Conservation (phyloP, 2,797 vertebrate species). For the Kryptopterus vitreolus region DNA sequence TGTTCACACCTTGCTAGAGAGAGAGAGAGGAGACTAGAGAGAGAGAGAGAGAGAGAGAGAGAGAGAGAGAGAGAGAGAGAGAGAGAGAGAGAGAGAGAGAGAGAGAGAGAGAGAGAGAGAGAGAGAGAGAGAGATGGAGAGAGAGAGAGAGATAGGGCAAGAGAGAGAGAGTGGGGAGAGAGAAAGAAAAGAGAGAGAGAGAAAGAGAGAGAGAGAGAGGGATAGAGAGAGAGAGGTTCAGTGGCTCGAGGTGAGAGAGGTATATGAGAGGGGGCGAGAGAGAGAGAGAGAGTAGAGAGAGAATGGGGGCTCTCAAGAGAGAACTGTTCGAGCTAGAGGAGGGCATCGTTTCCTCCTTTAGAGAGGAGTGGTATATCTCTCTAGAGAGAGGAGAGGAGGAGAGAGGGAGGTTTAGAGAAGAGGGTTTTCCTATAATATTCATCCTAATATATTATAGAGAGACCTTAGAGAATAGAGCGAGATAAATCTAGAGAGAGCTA, state of each 20-base stretch:
- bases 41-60: not conserved
- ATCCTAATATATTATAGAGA: too few relatives aligned
- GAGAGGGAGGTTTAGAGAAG: too few relatives aligned
- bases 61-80: not conserved
- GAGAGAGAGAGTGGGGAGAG: not conserved
- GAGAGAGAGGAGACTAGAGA: not conserved
- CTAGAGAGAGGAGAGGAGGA: not conserved
- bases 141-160: too few relatives aligned
- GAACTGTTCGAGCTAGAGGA: too few relatives aligned
- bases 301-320: too few relatives aligned
- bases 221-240: not conserved
- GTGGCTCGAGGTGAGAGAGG: not conserved
- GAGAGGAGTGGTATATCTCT: too few relatives aligned
- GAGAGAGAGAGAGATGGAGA: not conserved
- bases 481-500: too few relatives aligned
- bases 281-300: not conserved
- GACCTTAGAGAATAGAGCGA: too few relatives aligned
- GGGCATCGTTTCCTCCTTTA: too few relatives aligned
- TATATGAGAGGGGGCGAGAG: not conserved
- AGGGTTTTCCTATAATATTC: too few relatives aligned
- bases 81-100: not conserved
- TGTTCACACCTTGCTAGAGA: slow-evolving; percentile 80
- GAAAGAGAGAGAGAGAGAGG: not conserved
- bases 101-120: not conserved
- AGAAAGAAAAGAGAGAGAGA: not conserved